Evolutionary conservation across 2,113 vertebrate genomes (phyloP), one percentile per base, ranked within the genome.

Genomic region (Stigmatopora nigra): DNA sequence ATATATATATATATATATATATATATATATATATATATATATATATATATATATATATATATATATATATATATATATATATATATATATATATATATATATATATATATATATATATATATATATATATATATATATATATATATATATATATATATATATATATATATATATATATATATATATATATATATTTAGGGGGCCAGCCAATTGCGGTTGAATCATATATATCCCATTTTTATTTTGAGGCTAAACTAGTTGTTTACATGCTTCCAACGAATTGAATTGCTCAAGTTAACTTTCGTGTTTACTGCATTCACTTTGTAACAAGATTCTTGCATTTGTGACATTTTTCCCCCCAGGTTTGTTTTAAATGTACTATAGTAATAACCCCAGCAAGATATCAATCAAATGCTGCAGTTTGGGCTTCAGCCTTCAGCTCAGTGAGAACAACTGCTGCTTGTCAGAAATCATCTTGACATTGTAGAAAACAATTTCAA

Each of bases 401-500:
- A 61, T 36, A 41, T 38, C 12, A 41, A 61, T 61, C 20, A 46
- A 62, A 25, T 12, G 20, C 44, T 48, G 7, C 68, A 69, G 25
- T 75, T 74, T 77, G 71, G 63, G 72, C 72, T 71, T 73, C 69
- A 82, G 75, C 22, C 53, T 71, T 73, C 69, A 82, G 75, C 22
- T 22, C 22, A 8, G 53, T 14, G 64, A 71, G 63, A 66, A 63
- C 75, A 78, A 84, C 82, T 88, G 87, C 82, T 81, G 73, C 77
- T 79, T 82, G 86, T 88, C 88, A 88, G 73, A 81, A 72, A 73
- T 81, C 74, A 87, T 88, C 78, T 78, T 77, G 78, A 84, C 81
- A 80, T 88, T 76, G 76, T 61, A 69, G 82, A 84, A 84, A 89
- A 90, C 84, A 75, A 84, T 86, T 87, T 84, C 49, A 71, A 84